phyloP scores from a whole-genome alignment of 2,113 vertebrate species.

The Pionites leucogaster region DNA sequence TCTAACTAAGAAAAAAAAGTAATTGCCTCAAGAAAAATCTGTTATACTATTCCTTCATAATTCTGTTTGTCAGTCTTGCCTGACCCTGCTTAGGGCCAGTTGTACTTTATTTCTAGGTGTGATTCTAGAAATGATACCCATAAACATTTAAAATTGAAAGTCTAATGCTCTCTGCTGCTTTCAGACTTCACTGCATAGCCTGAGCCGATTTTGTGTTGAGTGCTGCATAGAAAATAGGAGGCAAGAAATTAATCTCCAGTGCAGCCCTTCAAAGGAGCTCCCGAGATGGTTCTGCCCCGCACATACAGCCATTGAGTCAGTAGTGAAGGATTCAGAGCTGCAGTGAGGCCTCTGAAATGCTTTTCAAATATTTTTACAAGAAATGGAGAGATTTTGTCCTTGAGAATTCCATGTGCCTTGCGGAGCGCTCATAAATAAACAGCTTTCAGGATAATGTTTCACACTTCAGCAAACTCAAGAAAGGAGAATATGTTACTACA shows the following conservation, averaged over 20 bases:
- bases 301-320: background rate
- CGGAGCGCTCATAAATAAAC: conserved; percentile 32
- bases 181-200: background rate
- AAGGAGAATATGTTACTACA: background rate
- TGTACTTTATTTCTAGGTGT: background rate
- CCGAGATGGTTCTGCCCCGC: background rate
- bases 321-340: background rate
- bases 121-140: background rate
- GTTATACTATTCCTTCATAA: background rate
- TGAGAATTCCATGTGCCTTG: conserved; percentile 16
- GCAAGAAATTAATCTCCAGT: background rate
- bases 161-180: background rate
- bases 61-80: background rate
- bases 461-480: conserved; percentile 29
- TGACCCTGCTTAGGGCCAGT: background rate
- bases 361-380: conserved; percentile 56
- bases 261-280: background rate
- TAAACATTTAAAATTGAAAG: background rate
- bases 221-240: background rate
- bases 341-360: conserved; percentile 25
- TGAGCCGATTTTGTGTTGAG: background rate
- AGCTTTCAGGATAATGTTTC: conserved; percentile 49
- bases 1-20: background rate
- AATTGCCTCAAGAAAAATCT: background rate
- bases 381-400: conserved; percentile 24